These are phyloP conservation scores for Hippopotamus amphibius DNA, from an alignment of 2,113 vertebrate species.

Conservation along the genomic window DNA sequence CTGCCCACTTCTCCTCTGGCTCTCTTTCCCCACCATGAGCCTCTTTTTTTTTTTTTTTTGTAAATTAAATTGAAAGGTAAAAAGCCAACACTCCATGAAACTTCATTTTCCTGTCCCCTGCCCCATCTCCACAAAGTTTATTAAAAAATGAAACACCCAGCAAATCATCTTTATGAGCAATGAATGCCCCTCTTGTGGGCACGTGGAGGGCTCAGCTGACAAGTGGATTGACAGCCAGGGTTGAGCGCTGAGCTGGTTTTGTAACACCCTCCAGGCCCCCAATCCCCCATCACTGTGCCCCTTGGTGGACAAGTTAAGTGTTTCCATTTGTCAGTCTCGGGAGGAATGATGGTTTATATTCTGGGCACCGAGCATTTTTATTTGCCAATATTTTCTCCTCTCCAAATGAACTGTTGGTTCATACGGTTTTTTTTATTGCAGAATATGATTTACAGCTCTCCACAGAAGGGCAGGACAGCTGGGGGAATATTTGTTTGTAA, in stretches of 20 bases:
- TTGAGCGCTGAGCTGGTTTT: background rate
- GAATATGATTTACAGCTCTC: conserved; percentile 71
- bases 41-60: background rate
- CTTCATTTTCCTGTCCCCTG: background rate
- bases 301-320: background rate
- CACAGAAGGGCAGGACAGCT: background rate
- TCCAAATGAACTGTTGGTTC: conserved; percentile 56
- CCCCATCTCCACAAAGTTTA: conserved; percentile 36
- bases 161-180: conserved; percentile 79
- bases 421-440: conserved; percentile 68
- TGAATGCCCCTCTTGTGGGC: background rate
- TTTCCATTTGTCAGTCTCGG: conserved; percentile 25
- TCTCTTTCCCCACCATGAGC: fast-evolving
- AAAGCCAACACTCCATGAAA: background rate
- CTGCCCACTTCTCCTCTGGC: fast-evolving
- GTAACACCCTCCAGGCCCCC: background rate
- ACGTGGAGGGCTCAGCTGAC: background rate
- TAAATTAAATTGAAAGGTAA: conserved; percentile 21
- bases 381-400: conserved; percentile 75
- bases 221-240: background rate
- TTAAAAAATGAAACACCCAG: conserved; percentile 64
- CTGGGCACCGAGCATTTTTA: conserved; percentile 45
- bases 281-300: fast-evolving
- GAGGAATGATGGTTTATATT: conserved; percentile 23
- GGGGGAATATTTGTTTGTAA: conserved; percentile 11